Percentiles rank a stretch among this genome's conserved stretches.
Evolutionary conservation across 2,113 vertebrate species (phyloP).

Genomic region (Sphaerodactylus townsendi): DNA sequence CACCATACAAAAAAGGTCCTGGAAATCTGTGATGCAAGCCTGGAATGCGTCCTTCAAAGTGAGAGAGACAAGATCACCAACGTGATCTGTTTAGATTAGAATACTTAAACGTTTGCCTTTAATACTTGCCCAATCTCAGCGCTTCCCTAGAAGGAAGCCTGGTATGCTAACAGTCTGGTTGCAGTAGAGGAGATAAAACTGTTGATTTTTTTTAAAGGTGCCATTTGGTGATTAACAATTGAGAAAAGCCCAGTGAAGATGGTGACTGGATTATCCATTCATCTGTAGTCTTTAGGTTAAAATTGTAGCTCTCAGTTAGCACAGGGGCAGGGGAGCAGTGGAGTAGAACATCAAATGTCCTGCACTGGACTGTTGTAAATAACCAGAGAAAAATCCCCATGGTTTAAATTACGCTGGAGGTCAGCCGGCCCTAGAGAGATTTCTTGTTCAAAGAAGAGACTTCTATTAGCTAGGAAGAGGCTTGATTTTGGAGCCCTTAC

Average conservation of each 20-base stretch:
- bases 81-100: not conserved
- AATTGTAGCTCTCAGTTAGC: not conserved
- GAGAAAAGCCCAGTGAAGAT: not conserved
- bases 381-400: not conserved
- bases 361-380: not conserved
- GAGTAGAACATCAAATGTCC: not conserved
- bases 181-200: not conserved
- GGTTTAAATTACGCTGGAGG: slow-evolving; percentile 2
- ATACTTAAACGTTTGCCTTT: slow-evolving; percentile 5
- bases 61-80: not conserved
- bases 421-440: not conserved
- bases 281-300: not conserved
- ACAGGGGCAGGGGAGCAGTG: not conserved
- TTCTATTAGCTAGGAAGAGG: slow-evolving; percentile 5
- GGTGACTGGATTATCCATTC: not conserved
- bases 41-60: not conserved
- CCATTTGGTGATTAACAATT: not conserved
- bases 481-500: not conserved
- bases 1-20: not conserved
- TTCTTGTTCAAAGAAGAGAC: slow-evolving; percentile 9
- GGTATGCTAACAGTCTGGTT: not conserved
- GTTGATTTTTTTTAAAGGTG: slow-evolving; percentile 4
- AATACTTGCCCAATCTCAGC: not conserved
- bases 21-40: not conserved
- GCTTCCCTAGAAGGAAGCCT: not conserved